These are phyloP conservation scores for Halcyon smyrnensis DNA, from an alignment of 2,797 vertebrate species.

Conservation along the genomic window DNA sequence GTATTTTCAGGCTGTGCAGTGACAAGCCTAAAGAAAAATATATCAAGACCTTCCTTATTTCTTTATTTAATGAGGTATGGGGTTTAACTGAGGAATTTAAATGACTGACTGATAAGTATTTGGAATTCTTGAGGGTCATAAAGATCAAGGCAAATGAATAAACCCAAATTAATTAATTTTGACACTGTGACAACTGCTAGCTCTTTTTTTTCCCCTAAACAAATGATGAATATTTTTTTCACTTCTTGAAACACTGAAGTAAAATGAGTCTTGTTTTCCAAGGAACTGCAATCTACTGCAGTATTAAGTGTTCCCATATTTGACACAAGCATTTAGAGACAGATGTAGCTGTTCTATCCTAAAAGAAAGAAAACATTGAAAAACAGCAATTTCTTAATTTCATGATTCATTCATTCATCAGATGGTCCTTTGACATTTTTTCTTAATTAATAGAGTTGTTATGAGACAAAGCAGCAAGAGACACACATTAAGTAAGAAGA, in stretches of 20 bases:
- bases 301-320: not conserved
- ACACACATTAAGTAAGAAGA: not conserved
- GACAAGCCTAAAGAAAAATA: conserved; percentile 13
- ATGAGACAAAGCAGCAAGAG: not conserved
- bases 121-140: conserved; percentile 34
- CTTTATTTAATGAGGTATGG: conserved; percentile 37
- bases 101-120: conserved; percentile 48
- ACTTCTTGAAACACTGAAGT: not conserved
- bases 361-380: not conserved
- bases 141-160: conserved; percentile 35
- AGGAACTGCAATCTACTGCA: not conserved
- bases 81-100: conserved; percentile 46
- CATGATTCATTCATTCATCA: not conserved
- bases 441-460: conserved; percentile 29
- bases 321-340: not conserved
- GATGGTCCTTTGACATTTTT: not conserved
- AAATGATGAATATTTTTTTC: not conserved
- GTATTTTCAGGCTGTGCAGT: conserved; percentile 17
- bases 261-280: not conserved
- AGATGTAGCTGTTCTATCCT: not conserved
- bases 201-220: not conserved
- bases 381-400: not conserved
- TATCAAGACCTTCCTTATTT: not conserved
- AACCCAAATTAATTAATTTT: conserved; percentile 16
- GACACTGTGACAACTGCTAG: not conserved